Percentiles rank a stretch among this genome's conserved stretches.
Conservation (phyloP, 2,113 vertebrate genomes). For the Murina feae region DNA sequence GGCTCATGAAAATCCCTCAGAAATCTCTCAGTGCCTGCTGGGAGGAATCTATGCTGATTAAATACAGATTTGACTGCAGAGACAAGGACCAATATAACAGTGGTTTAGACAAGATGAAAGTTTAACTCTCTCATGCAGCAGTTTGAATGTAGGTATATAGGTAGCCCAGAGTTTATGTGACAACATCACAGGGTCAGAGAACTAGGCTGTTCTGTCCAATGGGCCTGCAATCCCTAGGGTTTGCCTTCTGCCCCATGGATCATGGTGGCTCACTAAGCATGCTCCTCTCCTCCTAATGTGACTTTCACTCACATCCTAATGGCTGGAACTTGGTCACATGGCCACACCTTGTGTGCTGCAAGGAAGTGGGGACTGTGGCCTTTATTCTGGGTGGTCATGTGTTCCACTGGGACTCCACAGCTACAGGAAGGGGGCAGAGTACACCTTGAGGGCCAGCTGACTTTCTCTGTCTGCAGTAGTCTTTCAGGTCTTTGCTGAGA, state of each 20-base stretch:
- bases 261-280: not conserved
- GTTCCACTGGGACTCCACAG: not conserved
- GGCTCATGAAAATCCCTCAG: not conserved
- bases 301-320: not conserved
- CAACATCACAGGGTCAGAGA: not conserved
- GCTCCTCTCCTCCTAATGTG: not conserved
- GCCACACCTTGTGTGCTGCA: not conserved
- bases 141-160: not conserved
- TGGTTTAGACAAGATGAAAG: not conserved
- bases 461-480: not conserved
- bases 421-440: not conserved
- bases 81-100: not conserved
- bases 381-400: not conserved
- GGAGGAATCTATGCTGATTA: not conserved
- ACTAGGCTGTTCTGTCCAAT: not conserved
- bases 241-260: not conserved
- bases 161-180: not conserved
- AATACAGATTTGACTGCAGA: not conserved
- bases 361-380: not conserved
- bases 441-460: fast-evolving
- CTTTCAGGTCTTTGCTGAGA: not conserved
- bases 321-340: not conserved
- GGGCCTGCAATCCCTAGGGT: not conserved
- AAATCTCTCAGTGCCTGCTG: not conserved
- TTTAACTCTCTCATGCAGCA: not conserved